phyloP scores from a whole-genome alignment of 2,113 vertebrate species.

The Lathamus discolor region DNA sequence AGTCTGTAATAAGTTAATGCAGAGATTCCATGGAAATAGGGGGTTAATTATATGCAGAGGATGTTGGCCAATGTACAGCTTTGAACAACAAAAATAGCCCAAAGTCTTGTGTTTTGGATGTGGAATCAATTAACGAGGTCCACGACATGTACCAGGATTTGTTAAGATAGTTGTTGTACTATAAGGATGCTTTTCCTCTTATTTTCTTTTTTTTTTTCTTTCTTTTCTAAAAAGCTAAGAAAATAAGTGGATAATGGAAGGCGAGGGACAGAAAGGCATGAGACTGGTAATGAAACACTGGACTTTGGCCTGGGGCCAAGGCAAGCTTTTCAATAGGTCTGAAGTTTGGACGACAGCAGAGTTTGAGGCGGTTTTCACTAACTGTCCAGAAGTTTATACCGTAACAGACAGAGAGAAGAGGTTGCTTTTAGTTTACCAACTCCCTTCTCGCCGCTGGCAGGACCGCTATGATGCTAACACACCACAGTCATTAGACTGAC shows the following conservation, averaged over 20 bases:
- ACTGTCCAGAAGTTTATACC: neutral
- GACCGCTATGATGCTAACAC: neutral
- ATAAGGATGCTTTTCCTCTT: neutral
- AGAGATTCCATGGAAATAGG: constrained; percentile 49
- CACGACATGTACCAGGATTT: neutral
- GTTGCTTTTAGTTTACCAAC: constrained; percentile 25
- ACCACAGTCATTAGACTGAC: neutral
- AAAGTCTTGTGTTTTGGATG: constrained; percentile 37
- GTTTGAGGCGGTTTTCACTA: constrained; percentile 20
- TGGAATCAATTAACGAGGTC: constrained; percentile 64
- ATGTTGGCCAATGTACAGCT: constrained; percentile 25
- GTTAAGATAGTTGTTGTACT: neutral
- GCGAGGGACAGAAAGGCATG: constrained; percentile 20
- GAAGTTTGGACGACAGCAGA: constrained; percentile 33
- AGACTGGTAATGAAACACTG: constrained; percentile 38
- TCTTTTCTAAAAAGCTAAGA: neutral
- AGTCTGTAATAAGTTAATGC: constrained; percentile 30
- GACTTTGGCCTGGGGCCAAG: constrained; percentile 32
- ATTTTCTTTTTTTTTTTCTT: neutral
- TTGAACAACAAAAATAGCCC: constrained; percentile 60
- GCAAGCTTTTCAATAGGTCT: constrained; percentile 33
- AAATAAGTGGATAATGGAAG: constrained; percentile 29
- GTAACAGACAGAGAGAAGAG: neutral
- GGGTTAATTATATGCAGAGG: constrained; percentile 59
- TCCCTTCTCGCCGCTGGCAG: constrained; percentile 17